Base-by-base conservation (phyloP, 2,797 vertebrate genomes). In the Glossophaga mutica region DNA sequence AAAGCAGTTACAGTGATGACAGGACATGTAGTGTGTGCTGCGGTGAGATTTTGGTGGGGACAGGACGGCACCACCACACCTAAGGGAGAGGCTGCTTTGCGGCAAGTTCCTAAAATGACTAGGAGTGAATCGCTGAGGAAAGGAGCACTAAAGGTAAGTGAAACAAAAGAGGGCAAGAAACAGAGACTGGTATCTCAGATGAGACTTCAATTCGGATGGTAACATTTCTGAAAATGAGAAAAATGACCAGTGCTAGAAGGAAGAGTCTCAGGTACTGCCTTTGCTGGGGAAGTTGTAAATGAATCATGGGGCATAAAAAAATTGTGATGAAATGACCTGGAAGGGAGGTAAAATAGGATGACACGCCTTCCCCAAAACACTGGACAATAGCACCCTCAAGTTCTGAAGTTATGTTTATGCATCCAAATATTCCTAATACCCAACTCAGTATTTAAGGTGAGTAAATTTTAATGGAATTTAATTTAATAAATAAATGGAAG, bases 361-460 rank as follows among this genome's bases (percentile, higher is more conserved):
- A 10, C 6, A 59, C 1, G 0, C 0, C 8, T 12, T 19, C 7
- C 4, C 2, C 0, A 26, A 50, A 6, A 78, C 10, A 78, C 2
- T 37, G 37, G 7, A 68, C 3, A 37, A 42, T 6, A 70, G 1
- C 1, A 9, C 32, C 16, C 39, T 86, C 15, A 86, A 62, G 3
- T 67, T 90, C 42, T 76, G 34, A 74, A 59, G 90, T 48, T 76
- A 81, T 55, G 85, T 42, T 62, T 81, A 62, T 84, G 24, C 9
- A 70, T 37, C 7, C 2, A 48, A 68, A 77, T 83, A 79, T 55
- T 55, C 9, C 46, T 81, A 65, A 84, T 74, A 37, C 6, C 19
- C 74, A 67, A 44, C 15, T 78, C 73, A 65, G 11, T 44, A 46
- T 9, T 34, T 52, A 10, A 6, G 24, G 9, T 79, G 34, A 46